These are phyloP conservation scores for Kryptolebias ocellatus DNA, from an alignment of 2,797 vertebrate species.

Conservation along the genomic window DNA sequence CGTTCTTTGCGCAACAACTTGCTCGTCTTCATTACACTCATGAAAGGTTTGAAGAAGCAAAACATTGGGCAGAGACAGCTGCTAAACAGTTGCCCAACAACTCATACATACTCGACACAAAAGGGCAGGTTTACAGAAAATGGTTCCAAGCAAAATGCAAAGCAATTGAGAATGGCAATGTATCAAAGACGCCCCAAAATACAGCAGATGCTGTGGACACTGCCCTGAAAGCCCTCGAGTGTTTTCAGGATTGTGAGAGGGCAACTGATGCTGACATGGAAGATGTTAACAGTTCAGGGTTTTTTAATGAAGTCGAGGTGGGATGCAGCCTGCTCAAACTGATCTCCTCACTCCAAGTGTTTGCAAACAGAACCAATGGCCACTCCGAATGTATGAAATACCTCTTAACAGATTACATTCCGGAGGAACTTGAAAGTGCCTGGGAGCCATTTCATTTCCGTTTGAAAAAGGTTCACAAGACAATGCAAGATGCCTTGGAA, in stretches of 20 bases:
- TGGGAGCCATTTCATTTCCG: slow-evolving; percentile 81
- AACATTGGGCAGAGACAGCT: slow-evolving; percentile 82
- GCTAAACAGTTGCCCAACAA: slow-evolving; percentile 75
- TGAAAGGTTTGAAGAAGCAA: slow-evolving; percentile 82
- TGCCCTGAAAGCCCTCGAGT: slow-evolving; percentile 83
- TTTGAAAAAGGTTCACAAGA: slow-evolving; percentile 79
- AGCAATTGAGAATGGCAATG: slow-evolving; percentile 63
- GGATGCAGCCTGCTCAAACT: slow-evolving; percentile 81
- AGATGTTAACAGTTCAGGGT: slow-evolving; percentile 77
- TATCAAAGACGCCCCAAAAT: slow-evolving; percentile 60
- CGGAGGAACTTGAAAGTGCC: slow-evolving; percentile 67
- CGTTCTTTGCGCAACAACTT: slow-evolving; percentile 87
- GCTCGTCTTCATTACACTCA: slow-evolving; percentile 79
- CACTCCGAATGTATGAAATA: slow-evolving; percentile 78
- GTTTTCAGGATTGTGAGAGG: slow-evolving; percentile 81
- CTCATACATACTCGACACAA: slow-evolving; percentile 87
- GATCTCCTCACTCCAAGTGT: slow-evolving; percentile 74
- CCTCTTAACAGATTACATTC: slow-evolving; percentile 81
- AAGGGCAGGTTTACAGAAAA: slow-evolving; percentile 85
- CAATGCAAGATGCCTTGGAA: slow-evolving; percentile 80
- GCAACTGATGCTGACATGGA: slow-evolving; percentile 79
- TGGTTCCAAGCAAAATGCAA: slow-evolving; percentile 79
- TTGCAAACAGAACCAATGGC: slow-evolving; percentile 59
- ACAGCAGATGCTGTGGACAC: slow-evolving; percentile 72
- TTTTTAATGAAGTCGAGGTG: slow-evolving; percentile 82